Evolutionary conservation across 2,888 invertebrate genomes (phyloP).

Genomic region (Eretmocerus hayati): DNA sequence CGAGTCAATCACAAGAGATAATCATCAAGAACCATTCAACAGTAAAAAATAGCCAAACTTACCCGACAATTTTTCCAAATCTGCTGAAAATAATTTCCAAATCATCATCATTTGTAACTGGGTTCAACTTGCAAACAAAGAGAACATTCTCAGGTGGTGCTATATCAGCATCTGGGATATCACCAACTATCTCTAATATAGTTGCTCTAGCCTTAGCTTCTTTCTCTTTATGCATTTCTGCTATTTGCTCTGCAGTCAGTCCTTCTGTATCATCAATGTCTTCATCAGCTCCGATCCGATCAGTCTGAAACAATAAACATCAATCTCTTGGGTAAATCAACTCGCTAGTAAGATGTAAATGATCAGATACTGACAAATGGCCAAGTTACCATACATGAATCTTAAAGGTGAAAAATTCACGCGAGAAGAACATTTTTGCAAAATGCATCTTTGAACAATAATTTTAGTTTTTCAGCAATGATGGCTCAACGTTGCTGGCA

Average conservation of each 20-base stretch:
- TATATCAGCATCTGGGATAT: slow-evolving; percentile 93
- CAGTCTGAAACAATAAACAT: slow-evolving; percentile 51
- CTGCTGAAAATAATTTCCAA: slow-evolving; percentile 95
- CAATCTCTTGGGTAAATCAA: too few relatives aligned
- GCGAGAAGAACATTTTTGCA: too few relatives aligned
- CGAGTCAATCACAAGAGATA: not conserved
- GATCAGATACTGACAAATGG: too few relatives aligned
- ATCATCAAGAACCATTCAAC: not conserved
- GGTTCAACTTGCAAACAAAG: slow-evolving; percentile 98
- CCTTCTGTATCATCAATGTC: slow-evolving; percentile 85
- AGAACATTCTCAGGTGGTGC: slow-evolving; percentile 98
- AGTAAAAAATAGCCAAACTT: slow-evolving; percentile 22
- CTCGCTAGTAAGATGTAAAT: too few relatives aligned
- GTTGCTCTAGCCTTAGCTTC: slow-evolving; percentile 96
- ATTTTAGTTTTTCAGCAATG: too few relatives aligned
- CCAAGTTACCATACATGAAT: too few relatives aligned
- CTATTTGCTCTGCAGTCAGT: slow-evolving; percentile 74
- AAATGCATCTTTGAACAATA: too few relatives aligned
- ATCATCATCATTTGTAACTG: slow-evolving; percentile 95
- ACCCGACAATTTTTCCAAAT: slow-evolving; percentile 82
- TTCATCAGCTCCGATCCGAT: slow-evolving; percentile 89
- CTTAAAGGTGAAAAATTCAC: too few relatives aligned
- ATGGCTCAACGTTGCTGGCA: too few relatives aligned
- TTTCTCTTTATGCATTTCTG: slow-evolving; percentile 79
- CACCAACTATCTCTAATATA: slow-evolving; percentile 96